Conservation (phyloP, 2,888 invertebrate genomes). For the Stenoptilia bipunctidactyla region DNA sequence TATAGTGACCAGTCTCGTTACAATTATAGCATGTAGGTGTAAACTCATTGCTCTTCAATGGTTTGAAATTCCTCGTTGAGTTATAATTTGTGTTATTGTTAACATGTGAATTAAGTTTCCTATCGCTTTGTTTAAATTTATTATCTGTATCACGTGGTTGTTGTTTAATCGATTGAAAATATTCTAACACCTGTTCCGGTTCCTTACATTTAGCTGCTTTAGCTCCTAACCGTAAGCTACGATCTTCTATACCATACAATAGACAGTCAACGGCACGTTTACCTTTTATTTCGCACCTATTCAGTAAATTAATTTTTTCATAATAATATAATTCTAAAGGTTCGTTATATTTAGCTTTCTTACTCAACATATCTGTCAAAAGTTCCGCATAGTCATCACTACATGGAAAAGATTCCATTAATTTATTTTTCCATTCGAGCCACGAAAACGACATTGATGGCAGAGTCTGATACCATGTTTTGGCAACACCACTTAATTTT, state of each 20-base stretch:
- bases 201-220: constrained; percentile 8
- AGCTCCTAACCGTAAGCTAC: constrained; percentile 10
- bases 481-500: constrained; percentile 10
- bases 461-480: constrained; percentile 11
- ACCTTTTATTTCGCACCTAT: constrained; percentile 10
- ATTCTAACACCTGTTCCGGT: constrained; percentile 8
- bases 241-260: constrained; percentile 8
- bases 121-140: background rate
- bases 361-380: constrained; percentile 12
- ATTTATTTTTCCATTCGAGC: constrained; percentile 11
- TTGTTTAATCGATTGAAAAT: constrained; percentile 10
- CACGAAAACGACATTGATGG: constrained; percentile 10
- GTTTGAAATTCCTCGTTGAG: background rate
- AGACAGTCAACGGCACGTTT: constrained; percentile 12
- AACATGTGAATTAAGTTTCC: background rate
- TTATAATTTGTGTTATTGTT: background rate
- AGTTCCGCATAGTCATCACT: constrained; percentile 13
- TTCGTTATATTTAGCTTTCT: constrained; percentile 8
- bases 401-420: constrained; percentile 13
- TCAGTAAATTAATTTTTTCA: constrained; percentile 10
- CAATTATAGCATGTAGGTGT: constrained; percentile 4
- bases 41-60: background rate
- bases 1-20: constrained; percentile 5
- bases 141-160: constrained; percentile 2
- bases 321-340: constrained; percentile 12